Percentiles rank a stretch among this genome's conserved stretches.
Conservation (phyloP, 2,113 vertebrate species). For the Phocoena phocoena region DNA sequence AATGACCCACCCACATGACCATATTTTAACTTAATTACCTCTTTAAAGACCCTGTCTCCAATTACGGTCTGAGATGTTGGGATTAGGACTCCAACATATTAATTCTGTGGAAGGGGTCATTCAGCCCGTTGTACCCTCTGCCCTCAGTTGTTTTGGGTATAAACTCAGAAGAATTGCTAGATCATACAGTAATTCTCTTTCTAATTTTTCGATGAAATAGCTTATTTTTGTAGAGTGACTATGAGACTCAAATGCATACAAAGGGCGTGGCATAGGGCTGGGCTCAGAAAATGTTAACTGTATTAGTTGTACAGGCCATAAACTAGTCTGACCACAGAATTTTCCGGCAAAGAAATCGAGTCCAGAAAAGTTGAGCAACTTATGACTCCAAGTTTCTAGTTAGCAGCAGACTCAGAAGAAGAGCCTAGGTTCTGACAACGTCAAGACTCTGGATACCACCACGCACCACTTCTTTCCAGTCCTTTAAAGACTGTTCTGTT, state of each 20-base stretch:
- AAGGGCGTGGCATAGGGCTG: not conserved
- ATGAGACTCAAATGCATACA: not conserved
- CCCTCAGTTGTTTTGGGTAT: not conserved
- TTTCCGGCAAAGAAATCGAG: not conserved
- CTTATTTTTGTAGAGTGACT: not conserved
- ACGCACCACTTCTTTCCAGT: rapidly evolving
- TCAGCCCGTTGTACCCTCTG: not conserved
- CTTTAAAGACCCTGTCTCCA: not conserved
- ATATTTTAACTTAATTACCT: not conserved
- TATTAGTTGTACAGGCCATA: not conserved
- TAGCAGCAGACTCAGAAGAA: not conserved
- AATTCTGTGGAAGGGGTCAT: not conserved
- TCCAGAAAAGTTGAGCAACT: not conserved
- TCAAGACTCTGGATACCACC: not conserved
- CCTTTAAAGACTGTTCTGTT: not conserved
- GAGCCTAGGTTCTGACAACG: not conserved
- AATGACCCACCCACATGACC: not conserved
- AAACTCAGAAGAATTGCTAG: not conserved
- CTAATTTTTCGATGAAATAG: not conserved
- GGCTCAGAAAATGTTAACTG: not conserved
- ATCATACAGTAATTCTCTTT: not conserved
- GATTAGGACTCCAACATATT: not conserved
- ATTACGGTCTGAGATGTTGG: not conserved
- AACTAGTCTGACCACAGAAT: not conserved
- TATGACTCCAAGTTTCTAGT: not conserved